Base-by-base conservation (phyloP, 2,888 invertebrate species). In the Drosophila pegasa region DNA sequence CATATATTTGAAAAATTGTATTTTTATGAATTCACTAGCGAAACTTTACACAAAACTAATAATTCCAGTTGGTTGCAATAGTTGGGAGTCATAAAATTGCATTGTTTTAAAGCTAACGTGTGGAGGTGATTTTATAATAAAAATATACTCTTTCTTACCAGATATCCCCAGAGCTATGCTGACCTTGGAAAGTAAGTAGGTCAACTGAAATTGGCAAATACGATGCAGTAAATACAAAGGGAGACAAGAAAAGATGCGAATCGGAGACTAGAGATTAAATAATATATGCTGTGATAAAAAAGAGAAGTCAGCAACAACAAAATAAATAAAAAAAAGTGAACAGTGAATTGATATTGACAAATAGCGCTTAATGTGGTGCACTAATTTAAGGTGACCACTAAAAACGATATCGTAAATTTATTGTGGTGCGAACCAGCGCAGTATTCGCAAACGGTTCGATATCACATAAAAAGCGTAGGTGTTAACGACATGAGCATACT, bases 401-500 rank as follows among this genome's bases (percentile, higher is more conserved):
- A 69, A 51, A 63, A 47, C 12, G 18, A 37, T 41, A 56, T 59
- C 54, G 60, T 48, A 66, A 81, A 74, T 59, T 60, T 62, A 66
- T 69, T 47, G 27, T 41, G 66, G 66, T 71, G 60, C 61, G 50
- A 66, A 63, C 64, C 38, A 37, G 12, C 37, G 5, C 33, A 60
- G 38, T 38, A 51, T 50, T 56, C 48, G 43, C 51, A 43, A 55
- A 12, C 35, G 35, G 7, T 33, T 18, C 27, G 51, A 54, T 56
- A 64, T 64, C 62, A 61, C 52, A 85, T 85, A 89, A 75, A 84
- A 76, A 73, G 59, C 79, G 88, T 82, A 68, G 83, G 77, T 41
- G 82, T 64, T 62, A 27, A 27, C 45, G 61, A 43, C 22, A 61
- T 51, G 58, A 57, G 47, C 71, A 89, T 66, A 87, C 70, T 89